Evolutionary conservation across 2,888 invertebrate species (phyloP), one percentile per base, ranked within the genome.

Genomic region (Polylopha cassiicola): DNA sequence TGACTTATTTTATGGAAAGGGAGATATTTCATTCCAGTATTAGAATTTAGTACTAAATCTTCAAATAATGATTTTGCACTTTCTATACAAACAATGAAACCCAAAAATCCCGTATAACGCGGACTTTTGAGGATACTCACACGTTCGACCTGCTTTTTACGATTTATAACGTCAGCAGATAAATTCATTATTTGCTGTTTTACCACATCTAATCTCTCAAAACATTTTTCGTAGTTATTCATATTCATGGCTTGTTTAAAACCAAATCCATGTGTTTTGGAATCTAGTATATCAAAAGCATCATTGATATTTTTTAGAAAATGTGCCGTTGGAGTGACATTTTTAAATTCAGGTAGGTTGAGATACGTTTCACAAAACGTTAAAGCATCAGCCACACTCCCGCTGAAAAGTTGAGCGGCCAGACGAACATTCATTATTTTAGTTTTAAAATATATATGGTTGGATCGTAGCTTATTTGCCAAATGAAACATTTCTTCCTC

Each of bases 251-350:
- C 44, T 16, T 30, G 29, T 29, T 39, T 39, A 1, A 30, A 39
- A n/a, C 36, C 44, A 34, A 31, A 44, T 2, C 34, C 13, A 17
- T 13, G 32, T 11, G 24, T 30, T 33, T 21, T 28, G 1, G 43
- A 43, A 10, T 45, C 41, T 8, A 45, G 23, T 9, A 41, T 45
- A 16, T 44, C 37, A 21, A 39, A 39, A 2, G 37, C 5, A 9
- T 37, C 37, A 27, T 44, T 44, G 0, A 43, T 24, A 2, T 29
- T 24, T 9, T 31, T 24, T n/a, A 43, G 7, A 32, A 38, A 33
- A 0, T 37, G 5, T 18, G 29, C 29, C n/a, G 43, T 43, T 26
- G 9, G 7, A 4, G 6, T 5, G 1, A 24, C 24, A 26, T 34
- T 13, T 17, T 24, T 7, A 18, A 34, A 34, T 8, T 24, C 14